These are phyloP conservation scores for Netelia melanura DNA, from an alignment of 2,888 invertebrate species.

Conservation along the genomic window DNA sequence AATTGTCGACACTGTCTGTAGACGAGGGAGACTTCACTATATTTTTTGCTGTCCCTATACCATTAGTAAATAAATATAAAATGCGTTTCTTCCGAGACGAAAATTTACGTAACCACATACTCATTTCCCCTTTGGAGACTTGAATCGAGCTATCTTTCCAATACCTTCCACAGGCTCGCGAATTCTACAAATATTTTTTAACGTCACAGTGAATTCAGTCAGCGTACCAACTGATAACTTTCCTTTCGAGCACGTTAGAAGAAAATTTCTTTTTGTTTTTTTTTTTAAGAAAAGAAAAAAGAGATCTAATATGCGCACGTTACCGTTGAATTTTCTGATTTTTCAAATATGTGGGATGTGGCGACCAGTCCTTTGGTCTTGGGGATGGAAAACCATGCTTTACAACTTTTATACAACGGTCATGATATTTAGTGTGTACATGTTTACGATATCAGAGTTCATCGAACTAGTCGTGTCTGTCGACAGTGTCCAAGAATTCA, in stretches of 20 bases:
- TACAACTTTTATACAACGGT: not conserved
- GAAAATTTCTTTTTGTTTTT: too few species aligned
- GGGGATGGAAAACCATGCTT: not conserved
- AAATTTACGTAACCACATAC: not conserved
- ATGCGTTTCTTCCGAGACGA: too few species aligned
- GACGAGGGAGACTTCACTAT: too few species aligned
- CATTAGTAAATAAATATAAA: too few species aligned
- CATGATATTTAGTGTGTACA: not conserved
- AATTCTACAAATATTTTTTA: too few species aligned
- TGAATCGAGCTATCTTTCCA: too few species aligned
- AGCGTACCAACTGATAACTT: too few species aligned
- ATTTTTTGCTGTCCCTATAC: too few species aligned
- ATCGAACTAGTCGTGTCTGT: not conserved
- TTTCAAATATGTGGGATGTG: slow-evolving; percentile 60
- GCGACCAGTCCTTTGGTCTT: not conserved
- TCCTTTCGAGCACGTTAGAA: too few species aligned
- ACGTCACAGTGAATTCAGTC: too few species aligned
- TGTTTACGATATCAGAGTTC: not conserved
- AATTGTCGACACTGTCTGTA: too few species aligned
- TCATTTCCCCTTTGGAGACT: not conserved
- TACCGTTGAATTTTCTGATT: slow-evolving; percentile 31
- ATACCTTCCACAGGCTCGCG: too few species aligned
- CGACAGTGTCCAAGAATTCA: slow-evolving; percentile 45
- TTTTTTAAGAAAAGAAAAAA: not conserved
- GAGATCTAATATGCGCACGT: slow-evolving; percentile 17